Conservation (phyloP, 2,888 invertebrate species). For the Drosophila putrida region DNA sequence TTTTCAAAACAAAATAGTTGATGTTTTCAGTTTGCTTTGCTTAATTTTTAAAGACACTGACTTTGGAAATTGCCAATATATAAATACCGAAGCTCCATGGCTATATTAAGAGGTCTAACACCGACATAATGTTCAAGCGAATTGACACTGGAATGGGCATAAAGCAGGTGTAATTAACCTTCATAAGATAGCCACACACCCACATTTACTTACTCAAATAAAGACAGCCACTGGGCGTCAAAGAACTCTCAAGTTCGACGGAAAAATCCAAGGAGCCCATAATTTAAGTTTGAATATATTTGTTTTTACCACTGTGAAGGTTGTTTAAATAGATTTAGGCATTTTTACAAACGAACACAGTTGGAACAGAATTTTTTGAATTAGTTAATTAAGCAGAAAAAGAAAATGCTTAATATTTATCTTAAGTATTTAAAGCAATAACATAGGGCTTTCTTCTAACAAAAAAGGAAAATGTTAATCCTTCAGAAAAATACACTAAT, state of each 20-base stretch:
- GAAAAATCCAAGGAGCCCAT: conserved; percentile 50
- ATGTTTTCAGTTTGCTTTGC: conserved; percentile 48
- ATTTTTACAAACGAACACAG: conserved; percentile 25
- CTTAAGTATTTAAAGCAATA: background rate
- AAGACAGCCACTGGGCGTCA: conserved; percentile 36
- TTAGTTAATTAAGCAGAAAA: conserved; percentile 41
- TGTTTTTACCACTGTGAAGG: conserved; percentile 61
- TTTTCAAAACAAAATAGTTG: conserved; percentile 48
- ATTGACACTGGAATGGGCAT: conserved; percentile 60
- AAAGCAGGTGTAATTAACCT: conserved; percentile 74
- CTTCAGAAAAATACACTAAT: background rate
- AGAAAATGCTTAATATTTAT: background rate
- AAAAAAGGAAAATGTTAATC: background rate
- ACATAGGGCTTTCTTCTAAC: too few relatives aligned
- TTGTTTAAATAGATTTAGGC: conserved; percentile 37
- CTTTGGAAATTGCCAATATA: conserved; percentile 24
- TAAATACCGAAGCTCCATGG: conserved; percentile 37
- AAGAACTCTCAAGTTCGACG: conserved; percentile 65
- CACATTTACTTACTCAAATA: background rate
- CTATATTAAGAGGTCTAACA: conserved; percentile 33
- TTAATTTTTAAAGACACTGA: conserved; percentile 46
- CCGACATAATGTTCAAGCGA: conserved; percentile 65
- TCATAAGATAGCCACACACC: conserved; percentile 25
- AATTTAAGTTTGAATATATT: conserved; percentile 61
- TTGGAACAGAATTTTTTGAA: conserved; percentile 18